A percentile compares a stretch with the other conserved stretches of the same genome.
Evolutionary conservation across 2,888 invertebrate species (phyloP).

Genomic region (Cephus rjabovi): DNA sequence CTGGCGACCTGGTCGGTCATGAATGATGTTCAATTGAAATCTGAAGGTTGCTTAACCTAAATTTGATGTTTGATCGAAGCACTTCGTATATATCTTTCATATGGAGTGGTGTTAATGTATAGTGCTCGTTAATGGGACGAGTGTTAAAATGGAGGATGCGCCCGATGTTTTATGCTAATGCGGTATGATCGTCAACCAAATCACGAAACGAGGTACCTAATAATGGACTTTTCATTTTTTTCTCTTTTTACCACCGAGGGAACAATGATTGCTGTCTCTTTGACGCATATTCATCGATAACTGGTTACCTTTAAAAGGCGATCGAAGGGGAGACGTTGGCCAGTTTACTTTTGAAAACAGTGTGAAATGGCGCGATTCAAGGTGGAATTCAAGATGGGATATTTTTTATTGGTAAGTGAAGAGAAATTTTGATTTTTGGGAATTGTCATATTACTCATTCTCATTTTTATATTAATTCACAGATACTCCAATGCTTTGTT

Average conservation of each 20-base stretch:
- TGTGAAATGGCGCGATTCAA: conserved; percentile 20
- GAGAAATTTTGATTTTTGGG: neutral
- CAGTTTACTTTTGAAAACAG: conserved; percentile 36
- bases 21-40: neutral
- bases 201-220: conserved; percentile 49
- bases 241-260: conserved; percentile 5
- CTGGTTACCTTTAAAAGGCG: conserved; percentile 47
- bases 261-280: conserved; percentile 31
- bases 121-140: conserved; percentile 9
- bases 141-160: conserved; percentile 41
- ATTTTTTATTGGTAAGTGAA: neutral
- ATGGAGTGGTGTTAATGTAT: conserved; percentile 30
- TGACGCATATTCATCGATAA: conserved; percentile 30
- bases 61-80: neutral
- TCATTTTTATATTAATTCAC: neutral
- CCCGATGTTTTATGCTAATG: conserved; percentile 57
- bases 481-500: neutral
- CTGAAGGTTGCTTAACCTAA: neutral
- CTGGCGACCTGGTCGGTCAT: neutral
- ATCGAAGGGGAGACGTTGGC: conserved; percentile 17
- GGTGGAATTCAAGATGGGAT: neutral
- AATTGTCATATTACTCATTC: neutral
- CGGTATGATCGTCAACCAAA: conserved; percentile 47
- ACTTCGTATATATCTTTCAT: neutral
- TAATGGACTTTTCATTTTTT: conserved; percentile 39